Percentiles rank a stretch among this genome's conserved stretches.
Evolutionary conservation across 2,797 vertebrate genomes (phyloP).

Genomic region (Otus scops): DNA sequence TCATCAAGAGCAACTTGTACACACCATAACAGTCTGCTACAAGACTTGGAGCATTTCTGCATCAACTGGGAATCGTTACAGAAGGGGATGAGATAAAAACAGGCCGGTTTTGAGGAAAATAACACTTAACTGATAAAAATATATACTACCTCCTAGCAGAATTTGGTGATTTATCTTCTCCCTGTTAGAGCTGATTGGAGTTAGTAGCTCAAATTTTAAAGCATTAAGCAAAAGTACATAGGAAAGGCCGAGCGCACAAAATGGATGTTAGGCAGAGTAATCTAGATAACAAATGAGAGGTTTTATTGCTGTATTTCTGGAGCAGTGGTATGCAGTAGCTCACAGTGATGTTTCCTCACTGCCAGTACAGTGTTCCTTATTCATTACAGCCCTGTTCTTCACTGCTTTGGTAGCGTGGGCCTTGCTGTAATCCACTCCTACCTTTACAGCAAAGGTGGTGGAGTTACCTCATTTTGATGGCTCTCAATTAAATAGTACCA

Average conservation of each 20-base stretch:
- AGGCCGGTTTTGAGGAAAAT: not conserved
- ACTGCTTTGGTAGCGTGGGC: not conserved
- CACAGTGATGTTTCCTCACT: not conserved
- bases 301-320: not conserved
- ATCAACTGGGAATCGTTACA: not conserved
- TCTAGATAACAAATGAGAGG: not conserved
- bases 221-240: not conserved
- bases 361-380: not conserved
- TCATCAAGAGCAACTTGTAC: not conserved
- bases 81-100: not conserved
- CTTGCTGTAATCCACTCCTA: not conserved
- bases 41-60: not conserved
- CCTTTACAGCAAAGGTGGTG: not conserved
- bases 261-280: not conserved
- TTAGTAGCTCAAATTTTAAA: not conserved
- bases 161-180: not conserved
- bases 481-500: not conserved
- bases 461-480: not conserved
- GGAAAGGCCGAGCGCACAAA: not conserved
- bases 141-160: not conserved
- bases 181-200: not conserved
- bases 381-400: not conserved
- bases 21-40: not conserved
- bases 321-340: not conserved
- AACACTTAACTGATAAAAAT: not conserved